phyloP scores from a whole-genome alignment of 2,888 invertebrate species.

The Eupithecia centaureata region DNA sequence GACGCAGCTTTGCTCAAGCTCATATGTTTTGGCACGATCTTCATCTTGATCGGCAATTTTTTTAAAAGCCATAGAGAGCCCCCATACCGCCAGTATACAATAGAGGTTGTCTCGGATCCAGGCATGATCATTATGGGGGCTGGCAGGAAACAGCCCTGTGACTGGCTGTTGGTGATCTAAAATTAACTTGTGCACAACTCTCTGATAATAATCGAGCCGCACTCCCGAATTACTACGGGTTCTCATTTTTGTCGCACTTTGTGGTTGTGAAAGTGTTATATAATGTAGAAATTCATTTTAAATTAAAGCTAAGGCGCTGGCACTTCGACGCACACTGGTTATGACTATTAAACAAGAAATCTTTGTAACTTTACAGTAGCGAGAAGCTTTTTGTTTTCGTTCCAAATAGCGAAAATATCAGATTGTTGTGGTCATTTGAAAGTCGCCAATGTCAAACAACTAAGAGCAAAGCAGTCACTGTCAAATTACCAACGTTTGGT shows the following conservation, averaged over 20 bases:
- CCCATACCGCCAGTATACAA: slow-evolving; percentile 98
- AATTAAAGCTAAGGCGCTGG: neutral
- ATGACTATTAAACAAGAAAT: too few relatives aligned
- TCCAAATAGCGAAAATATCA: neutral
- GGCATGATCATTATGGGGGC: slow-evolving; percentile 94
- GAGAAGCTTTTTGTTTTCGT: neutral
- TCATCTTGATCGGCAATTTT: slow-evolving; percentile 99
- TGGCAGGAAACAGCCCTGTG: slow-evolving; percentile 97
- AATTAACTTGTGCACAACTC: slow-evolving; percentile 96
- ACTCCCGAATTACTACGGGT: slow-evolving; percentile 95
- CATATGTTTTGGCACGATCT: slow-evolving; percentile 98
- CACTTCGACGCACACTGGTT: neutral
- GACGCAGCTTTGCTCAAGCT: slow-evolving; percentile 96
- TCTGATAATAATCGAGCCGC: slow-evolving; percentile 97
- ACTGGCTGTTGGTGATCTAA: slow-evolving; percentile 98
- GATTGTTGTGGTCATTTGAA: slow-evolving; percentile 67
- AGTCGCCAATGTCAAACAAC: slow-evolving; percentile 56
- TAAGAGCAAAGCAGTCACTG: slow-evolving; percentile 6
- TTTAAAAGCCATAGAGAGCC: slow-evolving; percentile 98
- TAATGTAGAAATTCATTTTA: neutral
- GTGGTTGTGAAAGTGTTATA: neutral
- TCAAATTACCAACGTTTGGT: too few relatives aligned
- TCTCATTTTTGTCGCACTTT: slow-evolving; percentile 84
- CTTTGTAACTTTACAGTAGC: too few relatives aligned
- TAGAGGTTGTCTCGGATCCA: slow-evolving; percentile 99